Evolutionary conservation across 2,113 vertebrate genomes (phyloP), one percentile per base, ranked within the genome.

Genomic region (Thalassoma bifasciatum): DNA sequence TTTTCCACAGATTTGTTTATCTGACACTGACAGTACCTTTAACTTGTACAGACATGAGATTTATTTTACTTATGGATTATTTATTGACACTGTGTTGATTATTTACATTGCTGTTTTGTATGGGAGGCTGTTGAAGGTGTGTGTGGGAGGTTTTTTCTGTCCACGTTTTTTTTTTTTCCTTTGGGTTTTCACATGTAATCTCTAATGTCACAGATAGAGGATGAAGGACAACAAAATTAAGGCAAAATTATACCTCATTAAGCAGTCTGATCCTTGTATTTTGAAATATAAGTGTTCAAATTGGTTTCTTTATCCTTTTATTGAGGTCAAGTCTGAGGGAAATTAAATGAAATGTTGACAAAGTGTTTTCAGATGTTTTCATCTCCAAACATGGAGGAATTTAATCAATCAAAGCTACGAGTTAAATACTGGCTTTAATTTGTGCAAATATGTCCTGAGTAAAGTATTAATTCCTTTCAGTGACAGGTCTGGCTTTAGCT

Each of bases 31-130:
- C 63, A 53, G 75, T 61, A 86, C 50, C 71, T 81, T 90, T 84
- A 87, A 86, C 83, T 80, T 92, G 88, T 88, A 92, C 90, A 93
- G 83, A 91, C 90, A 88, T 92, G 54, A 90, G 71, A 92, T 90
- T 85, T 77, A 87, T 90, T 88, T 89, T 88, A 87, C 89, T 88
- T 83, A 82, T 89, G 56, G 50, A 82, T 87, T 54, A 69, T 80
- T 90, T 82, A 89, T 83, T 64, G 10, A 68, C 65, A 79, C 38
- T 74, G 47, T 79, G 83, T 81, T 67, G 23, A 64, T 82, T 78
- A 82, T 82, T 83, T 89, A 85, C 80, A n/a, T n/a, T n/a, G n/a
- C n/a, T n/a, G 72, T 82, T 77, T 75, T 81, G 34, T 78, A 73
- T 26, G 52, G 72, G 30, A 75, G 60, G 14, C 30, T 76, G 24